Evolutionary conservation across 2,888 invertebrate genomes (phyloP), one percentile per base, ranked within the genome.

Genomic region (Chrysolina haemoptera): DNA sequence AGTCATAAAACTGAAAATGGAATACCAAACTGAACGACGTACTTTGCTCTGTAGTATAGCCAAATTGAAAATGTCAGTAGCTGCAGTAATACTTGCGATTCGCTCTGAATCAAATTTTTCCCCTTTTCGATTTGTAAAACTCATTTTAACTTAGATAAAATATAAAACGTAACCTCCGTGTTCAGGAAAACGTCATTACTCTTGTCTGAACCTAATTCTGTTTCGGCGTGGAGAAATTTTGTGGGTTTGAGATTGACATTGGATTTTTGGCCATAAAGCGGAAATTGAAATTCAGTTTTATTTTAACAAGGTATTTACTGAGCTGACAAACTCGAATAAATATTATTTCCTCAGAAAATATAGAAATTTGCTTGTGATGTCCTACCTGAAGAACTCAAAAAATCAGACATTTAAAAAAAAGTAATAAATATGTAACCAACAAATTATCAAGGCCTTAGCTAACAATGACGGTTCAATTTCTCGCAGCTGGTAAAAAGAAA

Each of bases 21-120:
- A 18, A 48, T 48, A 16, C 9, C 48, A 48, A 10, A 20, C 53
- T 53, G 14, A 12, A 53, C 18, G 20, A 20, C 16, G 3, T 9
- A 53, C 20, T 53, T 53, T 20, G 20, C 22, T 20, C 11, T 53
- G 53, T 12, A 53, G 53, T 53, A 53, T 12, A 20, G 20, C 53
- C 12, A 53, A 53, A 53, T 53, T 53, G 53, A 53, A 53, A 53
- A 53, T 53, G 53, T 53, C 50, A 53, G 50, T 18, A 18, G 11
- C 18, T 53, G 20, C 53, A 53, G 20, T 53, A 16, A 53, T 18
- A 53, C 35, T 27, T 27, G 27, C 53, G 53, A 53, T 18, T 10
- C 53, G 20, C 22, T 53, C 53, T 22, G 20, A 53, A 53, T 53
- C 53, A 53, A 48, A 48, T 10, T 48, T 53, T 53, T 53, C 53